Conservation (phyloP, 2,113 vertebrate species). For the Penelope pileata region DNA sequence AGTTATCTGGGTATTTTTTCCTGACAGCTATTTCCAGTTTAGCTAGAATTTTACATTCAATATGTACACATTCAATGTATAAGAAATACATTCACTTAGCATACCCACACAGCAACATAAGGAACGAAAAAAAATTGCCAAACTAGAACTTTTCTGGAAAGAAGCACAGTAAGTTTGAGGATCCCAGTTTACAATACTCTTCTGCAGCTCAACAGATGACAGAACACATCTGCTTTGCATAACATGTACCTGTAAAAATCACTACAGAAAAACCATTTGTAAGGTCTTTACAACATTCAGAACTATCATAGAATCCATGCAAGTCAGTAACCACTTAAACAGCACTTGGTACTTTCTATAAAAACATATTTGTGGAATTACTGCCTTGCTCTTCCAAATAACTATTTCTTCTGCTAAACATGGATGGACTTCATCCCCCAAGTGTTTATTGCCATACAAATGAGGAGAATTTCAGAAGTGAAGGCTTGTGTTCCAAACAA, state of each 20-base stretch:
- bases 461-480: background rate
- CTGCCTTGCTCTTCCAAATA: background rate
- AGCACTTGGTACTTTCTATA: constrained; percentile 10
- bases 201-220: constrained; percentile 23
- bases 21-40: constrained; percentile 4
- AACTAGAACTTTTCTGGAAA: background rate
- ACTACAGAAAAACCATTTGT: constrained; percentile 33
- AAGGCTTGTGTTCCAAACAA: constrained; percentile 14
- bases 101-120: background rate
- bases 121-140: background rate
- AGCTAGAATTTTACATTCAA: background rate
- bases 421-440: constrained; percentile 20
- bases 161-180: background rate
- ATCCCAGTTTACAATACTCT: background rate
- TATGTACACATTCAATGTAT: background rate
- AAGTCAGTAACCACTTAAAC: constrained; percentile 26
- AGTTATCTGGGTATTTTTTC: constrained; percentile 22
- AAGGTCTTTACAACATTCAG: constrained; percentile 7
- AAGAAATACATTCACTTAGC: background rate
- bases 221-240: constrained; percentile 45
- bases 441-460: background rate
- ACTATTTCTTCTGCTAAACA: background rate
- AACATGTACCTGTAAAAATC: constrained; percentile 11
- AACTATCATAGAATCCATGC: background rate
- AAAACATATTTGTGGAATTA: constrained; percentile 34